Percentiles rank a stretch among this genome's conserved stretches.
phyloP scores from a whole-genome alignment of 2,113 vertebrate genomes.

The Hemibagrus wyckioides region DNA sequence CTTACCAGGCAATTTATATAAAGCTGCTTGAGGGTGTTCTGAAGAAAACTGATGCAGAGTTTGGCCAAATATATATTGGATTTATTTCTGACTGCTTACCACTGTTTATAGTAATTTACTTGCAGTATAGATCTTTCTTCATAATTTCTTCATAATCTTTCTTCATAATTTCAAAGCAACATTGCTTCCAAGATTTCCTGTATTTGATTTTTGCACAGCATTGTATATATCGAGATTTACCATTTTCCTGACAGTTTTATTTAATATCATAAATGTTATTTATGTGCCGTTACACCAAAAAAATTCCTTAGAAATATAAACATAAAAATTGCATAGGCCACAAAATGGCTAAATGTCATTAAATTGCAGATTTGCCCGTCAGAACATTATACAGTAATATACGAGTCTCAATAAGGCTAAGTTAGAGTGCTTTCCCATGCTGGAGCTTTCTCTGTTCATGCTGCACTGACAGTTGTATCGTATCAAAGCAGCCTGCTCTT shows the following conservation, averaged over 20 bases:
- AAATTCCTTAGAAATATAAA: background rate
- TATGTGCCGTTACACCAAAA: background rate
- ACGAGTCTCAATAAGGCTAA: background rate
- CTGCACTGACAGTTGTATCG: conserved; percentile 45
- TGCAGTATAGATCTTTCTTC: background rate
- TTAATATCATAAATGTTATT: background rate
- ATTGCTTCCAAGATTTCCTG: background rate
- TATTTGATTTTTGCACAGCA: background rate
- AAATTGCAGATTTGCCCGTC: background rate
- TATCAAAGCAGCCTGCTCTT: conserved; percentile 35
- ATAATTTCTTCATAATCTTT: background rate
- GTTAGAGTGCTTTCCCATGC: conserved; percentile 33
- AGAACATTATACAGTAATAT: background rate
- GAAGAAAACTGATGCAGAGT: background rate
- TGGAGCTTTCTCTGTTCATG: conserved; percentile 43
- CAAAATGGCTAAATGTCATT: background rate
- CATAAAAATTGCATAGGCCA: background rate
- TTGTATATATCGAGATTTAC: background rate
- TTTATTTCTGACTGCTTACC: too few species aligned
- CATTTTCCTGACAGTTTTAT: background rate
- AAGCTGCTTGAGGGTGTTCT: background rate
- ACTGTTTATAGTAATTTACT: background rate
- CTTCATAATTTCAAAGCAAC: background rate
- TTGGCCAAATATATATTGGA: background rate
- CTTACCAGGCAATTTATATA: background rate